phyloP scores from a whole-genome alignment of 2,113 vertebrate genomes.

The Sporophila hypoxantha region DNA sequence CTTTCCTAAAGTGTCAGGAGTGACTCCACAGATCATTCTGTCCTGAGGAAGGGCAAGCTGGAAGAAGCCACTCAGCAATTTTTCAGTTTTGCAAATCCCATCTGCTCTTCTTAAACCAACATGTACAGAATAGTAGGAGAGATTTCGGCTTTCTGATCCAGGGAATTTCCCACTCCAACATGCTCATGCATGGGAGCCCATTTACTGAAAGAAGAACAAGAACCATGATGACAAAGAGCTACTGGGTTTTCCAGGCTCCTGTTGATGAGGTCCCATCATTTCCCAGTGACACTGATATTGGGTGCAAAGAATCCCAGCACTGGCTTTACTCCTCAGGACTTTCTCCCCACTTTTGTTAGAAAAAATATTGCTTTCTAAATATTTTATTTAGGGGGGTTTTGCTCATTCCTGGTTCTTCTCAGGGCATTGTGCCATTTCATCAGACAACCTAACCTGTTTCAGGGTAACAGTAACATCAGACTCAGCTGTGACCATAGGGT shows the following conservation, averaged over 20 bases:
- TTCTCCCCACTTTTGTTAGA: background rate
- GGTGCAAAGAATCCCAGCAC: background rate
- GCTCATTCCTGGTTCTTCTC: background rate
- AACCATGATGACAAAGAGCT: background rate
- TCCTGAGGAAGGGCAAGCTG: background rate
- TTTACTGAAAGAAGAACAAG: background rate
- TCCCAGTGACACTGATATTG: background rate
- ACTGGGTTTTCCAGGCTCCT: background rate
- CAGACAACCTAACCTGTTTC: background rate
- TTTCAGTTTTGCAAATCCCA: background rate
- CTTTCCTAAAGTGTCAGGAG: background rate
- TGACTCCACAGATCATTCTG: background rate
- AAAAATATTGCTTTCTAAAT: background rate
- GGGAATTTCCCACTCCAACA: constrained; percentile 24
- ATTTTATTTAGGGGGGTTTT: background rate
- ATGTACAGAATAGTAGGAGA: background rate
- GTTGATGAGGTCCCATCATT: background rate
- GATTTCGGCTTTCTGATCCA: background rate
- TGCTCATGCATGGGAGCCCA: background rate
- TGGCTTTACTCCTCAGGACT: background rate
- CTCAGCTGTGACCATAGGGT: background rate
- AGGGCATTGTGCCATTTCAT: background rate
- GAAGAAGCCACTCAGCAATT: background rate
- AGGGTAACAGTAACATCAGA: background rate
- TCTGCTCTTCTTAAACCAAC: background rate